Percentiles rank a stretch among this genome's conserved stretches.
These are phyloP conservation scores for Crotalus horridus DNA, from an alignment of 2,113 vertebrate genomes.

Conservation along the genomic window DNA sequence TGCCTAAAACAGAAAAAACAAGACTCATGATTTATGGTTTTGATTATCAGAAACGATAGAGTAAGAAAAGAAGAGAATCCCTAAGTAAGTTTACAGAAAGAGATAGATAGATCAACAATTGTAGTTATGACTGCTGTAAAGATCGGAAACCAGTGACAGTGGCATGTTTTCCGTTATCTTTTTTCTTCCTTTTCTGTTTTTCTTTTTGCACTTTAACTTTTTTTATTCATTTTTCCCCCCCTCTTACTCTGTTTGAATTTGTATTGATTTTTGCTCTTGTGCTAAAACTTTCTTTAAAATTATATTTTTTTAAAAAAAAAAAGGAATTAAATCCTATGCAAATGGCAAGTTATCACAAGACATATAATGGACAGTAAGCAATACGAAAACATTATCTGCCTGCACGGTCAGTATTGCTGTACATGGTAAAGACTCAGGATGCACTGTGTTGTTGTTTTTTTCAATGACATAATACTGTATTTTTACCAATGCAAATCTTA, in stretches of 20 bases:
- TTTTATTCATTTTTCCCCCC: neutral
- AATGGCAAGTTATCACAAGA: neutral
- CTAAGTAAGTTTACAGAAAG: neutral
- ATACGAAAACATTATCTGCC: neutral
- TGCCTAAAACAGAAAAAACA: neutral
- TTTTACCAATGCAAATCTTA: neutral
- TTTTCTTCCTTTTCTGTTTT: neutral
- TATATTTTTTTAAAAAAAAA: neutral
- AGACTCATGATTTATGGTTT: no score
- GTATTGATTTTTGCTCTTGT: neutral
- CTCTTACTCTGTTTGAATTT: neutral
- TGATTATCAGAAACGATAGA: neutral
- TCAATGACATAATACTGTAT: neutral
- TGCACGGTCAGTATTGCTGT: neutral
- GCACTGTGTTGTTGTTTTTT: neutral
- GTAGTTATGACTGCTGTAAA: no score
- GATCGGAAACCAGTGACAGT: neutral
- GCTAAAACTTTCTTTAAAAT: neutral
- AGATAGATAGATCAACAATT: no score
- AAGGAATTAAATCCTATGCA: neutral
- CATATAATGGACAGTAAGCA: neutral
- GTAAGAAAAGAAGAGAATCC: neutral
- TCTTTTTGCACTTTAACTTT: neutral
- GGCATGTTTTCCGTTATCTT: neutral
- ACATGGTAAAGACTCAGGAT: neutral